Base-by-base conservation (phyloP, 2,113 vertebrate species). In the Irena cyanogastra region DNA sequence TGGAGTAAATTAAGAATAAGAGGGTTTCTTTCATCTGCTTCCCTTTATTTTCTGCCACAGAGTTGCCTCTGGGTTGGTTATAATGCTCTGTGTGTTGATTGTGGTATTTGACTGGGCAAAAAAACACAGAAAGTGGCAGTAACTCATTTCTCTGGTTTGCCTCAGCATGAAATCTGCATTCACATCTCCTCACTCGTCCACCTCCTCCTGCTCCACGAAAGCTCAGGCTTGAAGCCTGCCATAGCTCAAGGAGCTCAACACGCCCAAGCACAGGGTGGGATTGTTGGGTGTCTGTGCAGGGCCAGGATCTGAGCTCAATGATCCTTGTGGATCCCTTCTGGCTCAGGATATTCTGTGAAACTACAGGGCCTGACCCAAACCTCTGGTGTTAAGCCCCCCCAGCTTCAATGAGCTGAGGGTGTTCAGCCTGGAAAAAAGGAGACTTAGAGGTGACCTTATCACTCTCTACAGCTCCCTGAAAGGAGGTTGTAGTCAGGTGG, bases 1-100 rank as follows among this genome's bases (percentile, higher is more conserved):
- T 68, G 83, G 75, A 89, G 78, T 83, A 85, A 96, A 91, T 91
- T 56, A 76, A 14, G 88, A 96, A 77, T n/a, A 65, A 33, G 61
- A 10, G 11, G 9, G 24, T 1, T 37, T 85, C 50, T 74, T 71
- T 82, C 57, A 66, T 78, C 70, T 28, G 14, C 44, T 68, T 81
- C 57, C 37, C 56, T 76, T 95, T 93, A 41, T 87, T 86, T 87
- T 75, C 70, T 39, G 27, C 68, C 23, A 4, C 49, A 2, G n/a
- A 31, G 39, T 83, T 16, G 39, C 74, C 87, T 77, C 81, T 50
- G 89, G 75, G 65, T 37, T 54, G 19, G 5, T 85, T 78, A 0
- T 22, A 49, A 75, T 3, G 71, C 61, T 92, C 24, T 12, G 49
- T 42, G 45, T 54, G 39, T 42, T 71, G 85, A 69, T 77, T 79